A percentile compares a stretch with the other conserved stretches of the same genome.
These are phyloP conservation scores for Notodonta ziczac DNA, from an alignment of 2,888 invertebrate genomes.

Conservation along the genomic window DNA sequence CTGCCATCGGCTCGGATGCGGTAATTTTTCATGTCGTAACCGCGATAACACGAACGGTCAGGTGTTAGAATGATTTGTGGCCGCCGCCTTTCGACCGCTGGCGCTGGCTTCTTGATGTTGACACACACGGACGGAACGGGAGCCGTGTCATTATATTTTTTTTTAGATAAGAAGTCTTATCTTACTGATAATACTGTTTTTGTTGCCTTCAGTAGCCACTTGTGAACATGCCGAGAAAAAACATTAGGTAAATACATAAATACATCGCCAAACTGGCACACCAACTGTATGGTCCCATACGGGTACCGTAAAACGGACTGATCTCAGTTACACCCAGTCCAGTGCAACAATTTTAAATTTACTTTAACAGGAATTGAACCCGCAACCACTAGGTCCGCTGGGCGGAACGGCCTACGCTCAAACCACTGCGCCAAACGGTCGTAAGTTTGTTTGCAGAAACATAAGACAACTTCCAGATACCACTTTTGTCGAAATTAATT, in stretches of 20 bases:
- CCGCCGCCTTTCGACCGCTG: constrained; percentile 42
- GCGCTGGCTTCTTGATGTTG: constrained; percentile 52
- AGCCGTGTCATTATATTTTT: constrained; percentile 38
- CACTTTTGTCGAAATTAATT: not conserved
- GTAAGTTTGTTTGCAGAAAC: not conserved
- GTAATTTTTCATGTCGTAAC: constrained; percentile 78
- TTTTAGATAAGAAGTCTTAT: constrained; percentile 35
- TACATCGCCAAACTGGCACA: too few relatives aligned
- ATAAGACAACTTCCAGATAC: not conserved
- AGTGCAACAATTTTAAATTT: too few relatives aligned
- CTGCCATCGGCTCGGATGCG: constrained; percentile 60
- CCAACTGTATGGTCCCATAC: too few relatives aligned
- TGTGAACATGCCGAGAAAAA: constrained; percentile 13
- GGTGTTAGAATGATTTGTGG: constrained; percentile 82
- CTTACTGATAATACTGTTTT: constrained; percentile 36
- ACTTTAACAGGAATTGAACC: too few relatives aligned
- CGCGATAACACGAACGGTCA: constrained; percentile 75
- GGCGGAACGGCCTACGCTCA: too few relatives aligned
- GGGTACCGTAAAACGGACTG: too few relatives aligned
- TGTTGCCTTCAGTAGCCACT: constrained; percentile 21
- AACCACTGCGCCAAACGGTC: too few relatives aligned
- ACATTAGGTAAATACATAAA: too few relatives aligned
- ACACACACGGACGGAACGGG: constrained; percentile 49
- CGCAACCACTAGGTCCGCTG: too few relatives aligned
- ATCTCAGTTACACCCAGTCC: too few relatives aligned